phyloP scores from a whole-genome alignment of 2,797 vertebrate genomes.

The Oreochromis grahami region DNA sequence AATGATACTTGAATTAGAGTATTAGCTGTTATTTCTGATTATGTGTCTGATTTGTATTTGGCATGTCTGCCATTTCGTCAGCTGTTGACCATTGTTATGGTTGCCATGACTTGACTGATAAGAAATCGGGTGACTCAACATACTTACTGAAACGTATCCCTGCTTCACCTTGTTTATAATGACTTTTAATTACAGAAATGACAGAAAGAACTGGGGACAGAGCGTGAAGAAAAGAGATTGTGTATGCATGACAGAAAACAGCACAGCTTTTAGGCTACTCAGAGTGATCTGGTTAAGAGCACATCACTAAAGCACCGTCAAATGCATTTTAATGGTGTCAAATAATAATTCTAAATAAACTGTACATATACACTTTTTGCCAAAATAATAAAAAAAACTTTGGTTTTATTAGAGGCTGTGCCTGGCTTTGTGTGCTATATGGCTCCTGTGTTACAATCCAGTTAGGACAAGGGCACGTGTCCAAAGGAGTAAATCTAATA shows the following conservation, averaged over 20 bases:
- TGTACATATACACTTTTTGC: conserved; percentile 79
- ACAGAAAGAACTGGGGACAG: conserved; percentile 9
- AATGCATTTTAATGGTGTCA: conserved; percentile 76
- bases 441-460: not conserved
- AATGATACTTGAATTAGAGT: conserved; percentile 66
- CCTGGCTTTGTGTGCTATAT: conserved; percentile 39
- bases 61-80: conserved; percentile 53
- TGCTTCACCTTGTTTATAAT: conserved; percentile 25
- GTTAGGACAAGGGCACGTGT: conserved; percentile 10
- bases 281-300: conserved; percentile 73
- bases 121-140: conserved; percentile 2
- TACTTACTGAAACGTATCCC: conserved; percentile 12
- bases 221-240: conserved; percentile 30
- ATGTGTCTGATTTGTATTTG: conserved; percentile 50
- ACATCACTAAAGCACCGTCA: conserved; percentile 75
- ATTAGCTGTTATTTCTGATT: conserved; percentile 47
- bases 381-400: conserved; percentile 74
- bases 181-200: conserved; percentile 26
- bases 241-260: conserved; percentile 72
- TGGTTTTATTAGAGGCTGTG: conserved; percentile 68
- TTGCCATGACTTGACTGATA: conserved; percentile 45
- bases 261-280: conserved; percentile 72
- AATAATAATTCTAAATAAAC: conserved; percentile 70
- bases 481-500: conserved; percentile 41
- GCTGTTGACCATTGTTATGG: conserved; percentile 33